A percentile compares a stretch with the other conserved stretches of the same genome.
phyloP scores from a whole-genome alignment of 2,113 vertebrate species.

The Megaleporinus macrocephalus region DNA sequence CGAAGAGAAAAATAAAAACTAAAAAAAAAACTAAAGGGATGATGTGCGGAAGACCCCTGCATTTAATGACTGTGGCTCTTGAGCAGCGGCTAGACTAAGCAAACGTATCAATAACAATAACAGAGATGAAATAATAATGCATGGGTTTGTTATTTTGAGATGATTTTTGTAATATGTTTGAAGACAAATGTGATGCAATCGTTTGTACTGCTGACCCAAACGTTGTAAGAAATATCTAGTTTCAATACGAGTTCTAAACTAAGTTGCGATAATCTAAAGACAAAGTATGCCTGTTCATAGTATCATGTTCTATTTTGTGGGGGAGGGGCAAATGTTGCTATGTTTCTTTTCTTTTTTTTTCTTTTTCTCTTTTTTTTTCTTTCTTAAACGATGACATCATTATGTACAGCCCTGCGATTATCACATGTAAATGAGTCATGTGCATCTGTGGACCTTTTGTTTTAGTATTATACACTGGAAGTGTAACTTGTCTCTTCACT shows the following conservation, averaged over 20 bases:
- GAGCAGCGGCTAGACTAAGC: conserved; percentile 43
- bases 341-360: conserved; percentile 55
- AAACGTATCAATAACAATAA: conserved; percentile 73
- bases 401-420: conserved; percentile 76
- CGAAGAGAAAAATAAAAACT: too few relatives aligned
- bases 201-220: conserved; percentile 64
- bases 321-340: conserved; percentile 44
- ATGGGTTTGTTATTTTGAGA: conserved; percentile 74
- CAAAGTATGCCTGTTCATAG: conserved; percentile 70
- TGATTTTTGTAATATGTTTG: conserved; percentile 69
- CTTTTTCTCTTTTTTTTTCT: conserved; percentile 30
- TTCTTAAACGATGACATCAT: conserved; percentile 44
- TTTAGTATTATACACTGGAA: conserved; percentile 85
- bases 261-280: conserved; percentile 73
- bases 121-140: conserved; percentile 67
- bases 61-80: conserved; percentile 45
- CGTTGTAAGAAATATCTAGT: conserved; percentile 69
- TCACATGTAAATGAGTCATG: conserved; percentile 75
- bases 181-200: conserved; percentile 71
- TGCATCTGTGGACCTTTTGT: conserved; percentile 76
- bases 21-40: conserved; percentile 21
- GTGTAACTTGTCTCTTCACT: conserved; percentile 69
- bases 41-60: conserved; percentile 42
- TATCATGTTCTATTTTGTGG: conserved; percentile 63
- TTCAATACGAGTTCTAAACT: conserved; percentile 72